phyloP scores from a whole-genome alignment of 37 sponge, comb jelly and placozoan genomes.

The Oscarella lobularis region DNA sequence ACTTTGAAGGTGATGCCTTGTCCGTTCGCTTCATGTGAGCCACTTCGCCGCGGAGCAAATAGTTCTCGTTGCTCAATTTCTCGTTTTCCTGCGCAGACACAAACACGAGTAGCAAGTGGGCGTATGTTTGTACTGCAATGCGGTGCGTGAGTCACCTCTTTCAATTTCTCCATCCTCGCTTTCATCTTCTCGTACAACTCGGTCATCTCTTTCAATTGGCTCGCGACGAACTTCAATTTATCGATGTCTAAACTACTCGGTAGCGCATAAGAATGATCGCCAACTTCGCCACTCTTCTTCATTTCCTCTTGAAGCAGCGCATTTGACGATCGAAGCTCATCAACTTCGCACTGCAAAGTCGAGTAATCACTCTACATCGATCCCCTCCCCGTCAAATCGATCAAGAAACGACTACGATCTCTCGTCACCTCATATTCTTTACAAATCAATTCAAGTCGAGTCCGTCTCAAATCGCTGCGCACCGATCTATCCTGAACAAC shows the following conservation, averaged over 20 bases:
- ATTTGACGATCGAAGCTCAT: background rate
- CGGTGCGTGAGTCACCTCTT: background rate
- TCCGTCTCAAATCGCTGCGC: background rate
- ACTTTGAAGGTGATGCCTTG: no score
- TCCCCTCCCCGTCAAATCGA: no score
- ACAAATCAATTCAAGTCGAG: constrained; percentile 1
- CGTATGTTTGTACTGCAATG: no score
- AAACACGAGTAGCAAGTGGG: background rate
- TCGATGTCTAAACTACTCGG: background rate
- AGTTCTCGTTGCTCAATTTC: background rate
- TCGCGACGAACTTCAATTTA: background rate
- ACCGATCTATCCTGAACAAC: no score
- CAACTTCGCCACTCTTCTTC: background rate
- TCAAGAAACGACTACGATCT: no score
- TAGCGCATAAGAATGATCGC: background rate
- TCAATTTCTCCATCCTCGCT: background rate
- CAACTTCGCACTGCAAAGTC: background rate
- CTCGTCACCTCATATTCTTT: constrained; percentile 14
- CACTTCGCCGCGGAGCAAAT: background rate
- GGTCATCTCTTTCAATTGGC: background rate
- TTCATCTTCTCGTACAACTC: background rate
- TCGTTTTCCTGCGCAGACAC: background rate
- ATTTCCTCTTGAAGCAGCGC: background rate
- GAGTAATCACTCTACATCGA: background rate
- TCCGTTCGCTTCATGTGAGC: background rate